These are phyloP conservation scores for Acropternis orthonyx DNA, from an alignment of 2,797 vertebrate genomes.

Conservation along the genomic window DNA sequence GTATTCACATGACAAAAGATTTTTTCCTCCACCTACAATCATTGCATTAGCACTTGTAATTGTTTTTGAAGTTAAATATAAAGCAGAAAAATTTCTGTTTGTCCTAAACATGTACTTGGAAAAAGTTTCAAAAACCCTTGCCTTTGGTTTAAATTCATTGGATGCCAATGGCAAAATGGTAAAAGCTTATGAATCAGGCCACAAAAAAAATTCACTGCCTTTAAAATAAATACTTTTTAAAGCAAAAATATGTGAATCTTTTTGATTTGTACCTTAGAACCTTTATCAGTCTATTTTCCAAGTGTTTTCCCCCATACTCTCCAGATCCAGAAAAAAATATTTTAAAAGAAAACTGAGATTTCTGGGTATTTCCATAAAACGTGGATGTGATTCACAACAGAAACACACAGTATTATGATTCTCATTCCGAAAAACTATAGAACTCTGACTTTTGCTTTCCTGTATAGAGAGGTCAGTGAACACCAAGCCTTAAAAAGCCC, in stretches of 20 bases:
- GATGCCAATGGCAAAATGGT: neutral
- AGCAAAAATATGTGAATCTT: neutral
- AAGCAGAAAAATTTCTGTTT: neutral
- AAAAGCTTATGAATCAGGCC: neutral
- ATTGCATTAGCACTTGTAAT: neutral
- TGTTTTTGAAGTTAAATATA: neutral
- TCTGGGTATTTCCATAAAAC: neutral
- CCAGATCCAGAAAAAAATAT: neutral
- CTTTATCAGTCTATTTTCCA: neutral
- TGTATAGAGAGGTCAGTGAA: neutral
- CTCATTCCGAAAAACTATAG: neutral
- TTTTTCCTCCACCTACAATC: neutral
- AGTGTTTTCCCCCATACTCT: neutral
- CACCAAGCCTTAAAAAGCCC: neutral
- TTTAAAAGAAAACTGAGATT: neutral
- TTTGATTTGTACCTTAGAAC: neutral
- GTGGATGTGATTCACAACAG: neutral
- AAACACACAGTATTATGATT: neutral
- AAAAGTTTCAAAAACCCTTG: neutral
- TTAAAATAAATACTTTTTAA: neutral
- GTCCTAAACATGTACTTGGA: neutral
- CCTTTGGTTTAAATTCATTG: neutral
- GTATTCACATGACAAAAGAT: neutral
- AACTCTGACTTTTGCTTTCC: neutral
- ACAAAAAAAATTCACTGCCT: neutral